Conservation (phyloP, 2,888 invertebrate species). For the Argyresthia albistria region DNA sequence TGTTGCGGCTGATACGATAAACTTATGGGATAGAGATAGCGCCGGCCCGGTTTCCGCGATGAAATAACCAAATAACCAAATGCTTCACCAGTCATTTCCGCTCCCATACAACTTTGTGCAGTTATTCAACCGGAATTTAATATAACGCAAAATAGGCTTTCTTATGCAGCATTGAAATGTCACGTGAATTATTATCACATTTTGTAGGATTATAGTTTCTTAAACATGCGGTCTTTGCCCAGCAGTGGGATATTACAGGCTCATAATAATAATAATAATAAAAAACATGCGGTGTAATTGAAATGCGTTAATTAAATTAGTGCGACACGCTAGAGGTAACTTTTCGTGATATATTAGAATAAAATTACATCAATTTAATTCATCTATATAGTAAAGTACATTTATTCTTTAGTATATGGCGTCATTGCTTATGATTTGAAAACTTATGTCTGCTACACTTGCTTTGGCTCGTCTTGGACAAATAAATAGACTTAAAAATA, state of each 20-base stretch:
- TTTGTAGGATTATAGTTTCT: neutral
- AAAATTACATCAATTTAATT: too few relatives aligned
- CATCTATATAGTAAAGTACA: too few relatives aligned
- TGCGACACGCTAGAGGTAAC: neutral
- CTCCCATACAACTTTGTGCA: neutral
- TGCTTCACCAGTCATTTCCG: neutral
- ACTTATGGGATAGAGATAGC: constrained; percentile 34
- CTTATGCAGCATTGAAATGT: neutral
- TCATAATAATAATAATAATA: too few relatives aligned
- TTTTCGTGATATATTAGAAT: too few relatives aligned
- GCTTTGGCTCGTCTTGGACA: too few relatives aligned
- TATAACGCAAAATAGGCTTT: neutral
- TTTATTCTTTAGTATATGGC: too few relatives aligned
- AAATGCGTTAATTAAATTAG: neutral
- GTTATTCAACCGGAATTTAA: constrained; percentile 1
- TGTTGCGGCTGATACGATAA: constrained; percentile 37
- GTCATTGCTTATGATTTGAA: too few relatives aligned
- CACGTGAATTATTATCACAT: neutral
- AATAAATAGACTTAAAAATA: too few relatives aligned
- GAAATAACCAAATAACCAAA: neutral
- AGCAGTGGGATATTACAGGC: too few relatives aligned
- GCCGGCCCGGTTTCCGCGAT: neutral
- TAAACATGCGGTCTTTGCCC: neutral
- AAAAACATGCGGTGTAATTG: neutral
- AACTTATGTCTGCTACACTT: too few relatives aligned